These are phyloP conservation scores for Semicossyphus pulcher DNA, from an alignment of 2,113 vertebrate species.

Conservation along the genomic window DNA sequence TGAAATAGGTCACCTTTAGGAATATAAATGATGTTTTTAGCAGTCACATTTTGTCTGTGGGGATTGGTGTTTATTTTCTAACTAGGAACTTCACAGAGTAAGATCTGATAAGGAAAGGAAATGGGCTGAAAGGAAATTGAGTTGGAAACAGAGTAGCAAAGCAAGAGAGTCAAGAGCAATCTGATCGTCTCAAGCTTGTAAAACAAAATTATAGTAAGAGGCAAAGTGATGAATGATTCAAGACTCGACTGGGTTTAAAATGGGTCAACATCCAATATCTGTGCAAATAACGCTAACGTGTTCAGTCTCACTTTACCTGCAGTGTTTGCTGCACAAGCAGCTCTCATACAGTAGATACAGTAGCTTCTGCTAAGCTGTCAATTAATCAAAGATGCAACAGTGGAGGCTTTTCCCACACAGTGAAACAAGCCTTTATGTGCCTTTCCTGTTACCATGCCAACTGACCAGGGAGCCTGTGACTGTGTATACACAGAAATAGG, in stretches of 20 bases:
- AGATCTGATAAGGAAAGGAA: neutral
- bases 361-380: neutral
- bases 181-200: neutral
- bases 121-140: neutral
- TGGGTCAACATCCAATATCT: neutral
- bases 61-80: no score
- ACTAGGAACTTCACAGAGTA: neutral
- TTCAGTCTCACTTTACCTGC: neutral
- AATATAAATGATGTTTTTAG: no score
- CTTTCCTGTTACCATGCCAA: conserved; percentile 49
- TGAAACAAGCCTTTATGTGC: conserved; percentile 10
- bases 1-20: no score
- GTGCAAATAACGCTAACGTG: neutral
- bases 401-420: conserved; percentile 15
- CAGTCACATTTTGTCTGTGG: no score
- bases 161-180: neutral
- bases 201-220: neutral
- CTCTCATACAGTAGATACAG: neutral
- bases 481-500: neutral
- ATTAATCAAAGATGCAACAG: conserved; percentile 27
- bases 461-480: conserved; percentile 1
- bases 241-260: neutral
- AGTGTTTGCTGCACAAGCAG: neutral
- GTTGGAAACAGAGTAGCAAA: neutral
- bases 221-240: neutral